These are phyloP conservation scores for Temnothorax curvispinosus DNA, from an alignment of 1,140 invertebrate species.

Conservation along the genomic window DNA sequence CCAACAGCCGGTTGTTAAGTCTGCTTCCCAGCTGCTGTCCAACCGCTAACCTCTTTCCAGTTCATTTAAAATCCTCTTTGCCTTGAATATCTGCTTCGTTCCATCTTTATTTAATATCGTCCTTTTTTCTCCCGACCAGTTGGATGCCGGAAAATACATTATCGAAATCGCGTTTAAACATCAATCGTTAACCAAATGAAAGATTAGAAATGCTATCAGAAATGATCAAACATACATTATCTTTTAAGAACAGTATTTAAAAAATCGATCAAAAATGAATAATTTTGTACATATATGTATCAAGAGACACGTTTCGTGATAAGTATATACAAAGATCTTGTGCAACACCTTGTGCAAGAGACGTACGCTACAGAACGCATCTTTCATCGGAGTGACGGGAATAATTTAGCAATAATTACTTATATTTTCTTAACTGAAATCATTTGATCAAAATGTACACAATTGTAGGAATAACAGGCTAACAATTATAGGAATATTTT, in stretches of 20 bases:
- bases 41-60: conserved; percentile 49
- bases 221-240: neutral
- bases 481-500: too few species aligned
- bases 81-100: conserved; percentile 23
- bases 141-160: neutral
- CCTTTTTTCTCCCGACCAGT: neutral
- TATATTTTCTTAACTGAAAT: too few species aligned
- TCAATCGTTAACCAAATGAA: neutral
- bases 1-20: conserved; percentile 30
- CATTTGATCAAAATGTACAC: too few species aligned
- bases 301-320: too few species aligned
- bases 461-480: too few species aligned
- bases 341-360: too few species aligned
- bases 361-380: too few species aligned
- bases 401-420: too few species aligned
- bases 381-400: too few species aligned
- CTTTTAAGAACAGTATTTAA: neutral
- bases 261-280: neutral
- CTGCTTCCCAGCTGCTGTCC: conserved; percentile 54
- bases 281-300: neutral
- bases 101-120: conserved; percentile 4
- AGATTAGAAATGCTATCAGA: neutral
- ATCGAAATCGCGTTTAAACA: conserved; percentile 2
- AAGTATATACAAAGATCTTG: too few species aligned
- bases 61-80: conserved; percentile 53